These are phyloP conservation scores for Clitarchus hookeri DNA, from an alignment of 2,888 invertebrate species.

Conservation along the genomic window DNA sequence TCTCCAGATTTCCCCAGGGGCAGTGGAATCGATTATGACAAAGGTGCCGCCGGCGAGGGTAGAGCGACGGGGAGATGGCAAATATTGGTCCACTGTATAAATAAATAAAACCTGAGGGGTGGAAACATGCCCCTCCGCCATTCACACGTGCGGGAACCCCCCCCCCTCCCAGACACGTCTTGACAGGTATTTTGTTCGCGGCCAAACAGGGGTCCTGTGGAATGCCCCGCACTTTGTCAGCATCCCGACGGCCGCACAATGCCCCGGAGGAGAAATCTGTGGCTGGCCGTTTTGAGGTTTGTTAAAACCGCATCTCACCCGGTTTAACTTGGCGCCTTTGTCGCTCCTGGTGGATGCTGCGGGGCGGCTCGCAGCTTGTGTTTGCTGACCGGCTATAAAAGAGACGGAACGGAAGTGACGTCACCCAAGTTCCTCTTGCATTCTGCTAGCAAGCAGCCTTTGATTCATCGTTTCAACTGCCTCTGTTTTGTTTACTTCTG, in stretches of 20 bases:
- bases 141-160: neutral
- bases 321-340: too few relatives aligned
- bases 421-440: too few relatives aligned
- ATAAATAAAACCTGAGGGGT: constrained; percentile 17
- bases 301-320: neutral
- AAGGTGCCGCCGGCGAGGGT: neutral
- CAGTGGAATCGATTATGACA: constrained; percentile 21
- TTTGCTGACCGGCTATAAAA: neutral
- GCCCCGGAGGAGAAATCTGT: neutral
- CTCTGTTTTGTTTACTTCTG: too few relatives aligned
- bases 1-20: constrained; percentile 23
- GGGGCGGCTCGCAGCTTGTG: too few relatives aligned
- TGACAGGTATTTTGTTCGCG: neutral
- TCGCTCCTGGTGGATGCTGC: too few relatives aligned
- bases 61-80: neutral
- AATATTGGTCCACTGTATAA: constrained; percentile 26
- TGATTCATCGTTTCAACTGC: too few relatives aligned
- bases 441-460: too few relatives aligned
- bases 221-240: neutral
- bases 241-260: neutral
- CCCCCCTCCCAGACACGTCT: neutral
- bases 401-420: too few relatives aligned
- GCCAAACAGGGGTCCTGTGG: neutral
- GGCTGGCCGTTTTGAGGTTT: neutral
- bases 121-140: constrained; percentile 8